Evolutionary conservation across 1,140 invertebrate species (phyloP), one percentile per base, ranked within the genome.

Genomic region (Eriocheir sinensis): DNA sequence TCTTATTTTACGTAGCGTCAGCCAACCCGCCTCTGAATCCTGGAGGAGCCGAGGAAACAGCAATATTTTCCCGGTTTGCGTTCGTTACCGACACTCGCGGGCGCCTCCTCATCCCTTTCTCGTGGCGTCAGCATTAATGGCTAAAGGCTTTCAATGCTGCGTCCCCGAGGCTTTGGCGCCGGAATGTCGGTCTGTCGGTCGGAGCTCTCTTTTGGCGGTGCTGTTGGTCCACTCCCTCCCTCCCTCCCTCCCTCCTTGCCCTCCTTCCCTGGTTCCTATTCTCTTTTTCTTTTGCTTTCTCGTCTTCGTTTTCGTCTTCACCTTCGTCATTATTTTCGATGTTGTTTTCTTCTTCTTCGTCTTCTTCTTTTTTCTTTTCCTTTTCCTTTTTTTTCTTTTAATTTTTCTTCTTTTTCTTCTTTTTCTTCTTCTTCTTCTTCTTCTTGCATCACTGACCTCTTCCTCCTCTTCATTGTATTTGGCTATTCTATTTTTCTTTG

Each of bases 81-180:
- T 72, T 12, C n/a, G 60, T 72, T 72, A 72, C 60, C 60, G 60
- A 72, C 60, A 72, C 21, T 72, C 60, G n/a, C n/a, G 60, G n/a
- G 60, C 17, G 27, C 12, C 60, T n/a, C 21, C 60, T 72, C 21
- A 21, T n/a, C n/a, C 60, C 60, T 72, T 72, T 72, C 60, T 72
- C n/a, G 60, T n/a, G 60, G 60, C 60, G 60, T 72, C 60, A 72
- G 60, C 60, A n/a, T 8, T 72, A 72, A 72, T n/a, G 60, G 60
- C 21, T 12, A 72, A 72, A 72, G 60, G 60, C 60, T 72, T 72
- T 72, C 60, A 72, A 72, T 72, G 60, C 60, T 72, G 3, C 60
- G 27, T n/a, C 4, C 15, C 4, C 17, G 60, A 6, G 60, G 12
- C n/a, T n/a, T 27, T 0, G 60, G 60, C 60, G 60, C 60, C 60